Conservation (phyloP, 2,113 vertebrate genomes). For the Heteronetta atricapilla region DNA sequence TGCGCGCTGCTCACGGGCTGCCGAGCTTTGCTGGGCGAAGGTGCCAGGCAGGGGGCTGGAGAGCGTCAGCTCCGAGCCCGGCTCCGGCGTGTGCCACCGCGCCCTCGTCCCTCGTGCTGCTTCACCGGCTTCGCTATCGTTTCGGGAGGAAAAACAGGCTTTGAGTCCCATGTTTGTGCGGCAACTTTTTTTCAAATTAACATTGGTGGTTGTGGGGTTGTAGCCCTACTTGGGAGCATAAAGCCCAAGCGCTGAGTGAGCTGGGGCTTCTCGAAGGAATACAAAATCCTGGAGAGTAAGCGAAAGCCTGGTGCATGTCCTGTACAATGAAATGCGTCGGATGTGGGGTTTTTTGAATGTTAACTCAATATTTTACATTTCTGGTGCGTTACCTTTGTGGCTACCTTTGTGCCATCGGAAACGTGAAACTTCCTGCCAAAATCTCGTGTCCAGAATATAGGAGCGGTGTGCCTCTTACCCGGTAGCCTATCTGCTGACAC, state of each 20-base stretch:
- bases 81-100: neutral
- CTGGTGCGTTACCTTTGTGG: conserved; percentile 46
- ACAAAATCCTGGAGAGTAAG: conserved; percentile 17
- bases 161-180: neutral
- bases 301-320: neutral
- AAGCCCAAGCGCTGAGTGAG: conserved; percentile 6
- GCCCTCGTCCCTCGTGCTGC: neutral
- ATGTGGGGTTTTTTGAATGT: conserved; percentile 28
- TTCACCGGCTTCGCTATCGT: neutral
- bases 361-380: conserved; percentile 31
- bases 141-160: neutral
- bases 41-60: neutral
- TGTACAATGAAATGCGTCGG: neutral
- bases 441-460: neutral
- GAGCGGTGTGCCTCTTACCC: neutral
- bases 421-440: neutral
- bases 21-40: neutral
- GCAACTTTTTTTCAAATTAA: neutral
- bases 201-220: neutral
- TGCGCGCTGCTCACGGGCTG: conserved; percentile 2
- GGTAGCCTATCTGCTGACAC: neutral
- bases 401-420: neutral
- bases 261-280: neutral
- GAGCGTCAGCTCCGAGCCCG: neutral
- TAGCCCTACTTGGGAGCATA: neutral